These are phyloP conservation scores for Akabosia matsudoensis DNA, from an alignment of 1,140 invertebrate genomes.

Conservation along the genomic window DNA sequence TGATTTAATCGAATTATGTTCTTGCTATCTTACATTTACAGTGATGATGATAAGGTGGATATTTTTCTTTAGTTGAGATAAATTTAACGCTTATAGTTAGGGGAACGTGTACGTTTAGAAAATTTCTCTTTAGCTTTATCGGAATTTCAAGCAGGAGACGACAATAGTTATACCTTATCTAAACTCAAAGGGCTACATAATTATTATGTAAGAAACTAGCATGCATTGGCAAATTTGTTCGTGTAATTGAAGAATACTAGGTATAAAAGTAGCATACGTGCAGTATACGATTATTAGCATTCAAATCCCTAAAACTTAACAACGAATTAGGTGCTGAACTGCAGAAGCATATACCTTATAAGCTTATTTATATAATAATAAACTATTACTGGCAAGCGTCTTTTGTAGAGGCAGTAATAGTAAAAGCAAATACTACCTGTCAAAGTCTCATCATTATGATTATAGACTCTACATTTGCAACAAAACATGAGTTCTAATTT, in stretches of 20 bases:
- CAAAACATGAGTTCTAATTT: background rate
- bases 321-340: too few relatives aligned
- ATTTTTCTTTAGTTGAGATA: background rate
- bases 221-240: background rate
- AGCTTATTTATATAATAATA: too few relatives aligned
- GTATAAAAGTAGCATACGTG: too few relatives aligned
- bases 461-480: background rate
- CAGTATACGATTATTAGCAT: too few relatives aligned
- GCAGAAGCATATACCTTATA: too few relatives aligned
- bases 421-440: background rate
- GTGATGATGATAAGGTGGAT: too few relatives aligned
- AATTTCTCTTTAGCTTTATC: background rate
- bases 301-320: too few relatives aligned
- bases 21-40: too few relatives aligned
- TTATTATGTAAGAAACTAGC: constrained; percentile 5
- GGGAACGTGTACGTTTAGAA: too few relatives aligned
- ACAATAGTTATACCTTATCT: background rate
- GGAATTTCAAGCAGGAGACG: too few relatives aligned
- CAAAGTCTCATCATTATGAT: background rate
- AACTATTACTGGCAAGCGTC: background rate
- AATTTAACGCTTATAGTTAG: background rate
- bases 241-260: too few relatives aligned
- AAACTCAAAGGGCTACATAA: background rate
- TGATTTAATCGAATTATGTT: too few relatives aligned
- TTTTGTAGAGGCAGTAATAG: background rate